A percentile compares a stretch with the other conserved stretches of the same genome.
These are phyloP conservation scores for Dryobates pubescens DNA, from an alignment of 2,797 vertebrate genomes.

Conservation along the genomic window DNA sequence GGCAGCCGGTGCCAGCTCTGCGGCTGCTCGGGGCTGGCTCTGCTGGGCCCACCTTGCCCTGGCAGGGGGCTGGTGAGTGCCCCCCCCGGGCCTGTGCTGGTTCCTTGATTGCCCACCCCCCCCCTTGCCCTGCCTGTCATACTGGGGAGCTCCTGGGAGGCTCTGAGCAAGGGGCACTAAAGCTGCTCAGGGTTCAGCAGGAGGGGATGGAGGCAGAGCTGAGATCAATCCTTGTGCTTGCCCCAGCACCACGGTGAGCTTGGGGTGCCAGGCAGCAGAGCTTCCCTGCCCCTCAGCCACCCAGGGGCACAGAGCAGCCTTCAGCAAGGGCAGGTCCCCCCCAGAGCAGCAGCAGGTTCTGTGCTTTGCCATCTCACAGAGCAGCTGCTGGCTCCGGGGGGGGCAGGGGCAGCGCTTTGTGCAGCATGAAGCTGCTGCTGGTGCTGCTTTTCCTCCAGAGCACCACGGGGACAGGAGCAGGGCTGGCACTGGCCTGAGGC, in stretches of 20 bases:
- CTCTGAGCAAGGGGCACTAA: neutral
- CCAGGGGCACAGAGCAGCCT: neutral
- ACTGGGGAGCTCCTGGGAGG: neutral
- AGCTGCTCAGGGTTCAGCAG: neutral
- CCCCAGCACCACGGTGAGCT: no score
- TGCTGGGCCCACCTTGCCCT: neutral
- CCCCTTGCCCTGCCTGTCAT: neutral
- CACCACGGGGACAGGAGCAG: neutral
- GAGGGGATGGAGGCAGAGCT: no score
- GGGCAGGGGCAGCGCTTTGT: neutral
- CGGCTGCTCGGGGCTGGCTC: neutral
- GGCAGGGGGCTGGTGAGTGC: neutral
- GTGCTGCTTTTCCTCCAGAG: neutral
- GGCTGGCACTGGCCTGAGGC: neutral
- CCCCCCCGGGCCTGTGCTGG: neutral
- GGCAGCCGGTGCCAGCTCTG: neutral
- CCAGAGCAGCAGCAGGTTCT: neutral
- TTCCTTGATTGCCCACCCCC: conserved; percentile 18
- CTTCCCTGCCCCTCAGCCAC: neutral
- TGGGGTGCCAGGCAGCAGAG: no score
- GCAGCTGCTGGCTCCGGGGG: neutral
- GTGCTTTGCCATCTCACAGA: no score
- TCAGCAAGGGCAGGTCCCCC: neutral
- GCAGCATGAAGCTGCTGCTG: conserved; percentile 7
- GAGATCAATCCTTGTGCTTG: no score